Evolutionary conservation across 2,797 vertebrate species (phyloP).

Genomic region (Pampus argenteus): DNA sequence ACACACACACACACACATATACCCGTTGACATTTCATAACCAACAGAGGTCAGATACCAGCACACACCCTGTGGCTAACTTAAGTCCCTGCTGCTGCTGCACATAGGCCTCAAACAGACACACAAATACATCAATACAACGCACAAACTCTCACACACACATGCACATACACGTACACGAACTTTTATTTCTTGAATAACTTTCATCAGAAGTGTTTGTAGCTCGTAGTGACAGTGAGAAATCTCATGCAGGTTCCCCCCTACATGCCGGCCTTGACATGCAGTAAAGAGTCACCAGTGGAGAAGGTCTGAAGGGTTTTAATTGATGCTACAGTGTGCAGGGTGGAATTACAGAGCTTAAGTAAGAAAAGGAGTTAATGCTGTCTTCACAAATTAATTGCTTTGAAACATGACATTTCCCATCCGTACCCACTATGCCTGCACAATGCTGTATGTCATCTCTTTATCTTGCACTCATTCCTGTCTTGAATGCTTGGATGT

Average conservation of each 20-base stretch:
- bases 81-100: constrained; percentile 27
- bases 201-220: constrained; percentile 20
- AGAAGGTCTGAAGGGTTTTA: constrained; percentile 70
- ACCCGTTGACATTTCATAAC: constrained; percentile 59
- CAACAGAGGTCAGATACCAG: constrained; percentile 68
- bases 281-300: constrained; percentile 37
- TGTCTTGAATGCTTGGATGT: constrained; percentile 38
- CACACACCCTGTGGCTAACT: constrained; percentile 72
- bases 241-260: constrained; percentile 25
- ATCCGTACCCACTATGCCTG: constrained; percentile 36
- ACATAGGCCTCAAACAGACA: constrained; percentile 36
- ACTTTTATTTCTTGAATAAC: constrained; percentile 53
- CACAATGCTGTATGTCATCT: constrained; percentile 47
- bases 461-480: constrained; percentile 33
- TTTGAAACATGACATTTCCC: constrained; percentile 75
- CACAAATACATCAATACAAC: constrained; percentile 9
- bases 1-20: constrained; percentile 35
- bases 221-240: constrained; percentile 8
- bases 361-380: constrained; percentile 68
- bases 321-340: constrained; percentile 69
- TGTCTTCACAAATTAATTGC: constrained; percentile 73
- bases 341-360: constrained; percentile 71
- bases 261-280: constrained; percentile 35
- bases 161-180: constrained; percentile 1
- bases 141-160: constrained; percentile 3